Evolutionary conservation across 2,797 vertebrate species (phyloP).

Genomic region (Coranthus polyacanthus): DNA sequence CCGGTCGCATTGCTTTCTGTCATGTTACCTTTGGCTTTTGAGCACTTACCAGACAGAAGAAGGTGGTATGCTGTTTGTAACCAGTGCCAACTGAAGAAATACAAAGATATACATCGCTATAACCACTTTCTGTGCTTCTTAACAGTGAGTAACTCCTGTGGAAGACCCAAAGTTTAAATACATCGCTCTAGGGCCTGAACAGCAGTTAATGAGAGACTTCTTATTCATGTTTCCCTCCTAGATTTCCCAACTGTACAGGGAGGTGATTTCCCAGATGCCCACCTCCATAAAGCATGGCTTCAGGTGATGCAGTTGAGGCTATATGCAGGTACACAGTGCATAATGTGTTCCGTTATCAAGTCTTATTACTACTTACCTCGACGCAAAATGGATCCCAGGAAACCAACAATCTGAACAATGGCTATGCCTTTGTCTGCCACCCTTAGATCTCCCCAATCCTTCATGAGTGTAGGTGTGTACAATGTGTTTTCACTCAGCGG

Average conservation of each 20-base stretch:
- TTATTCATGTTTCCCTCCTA: conserved; percentile 57
- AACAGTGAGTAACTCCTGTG: conserved; percentile 19
- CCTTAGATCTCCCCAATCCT: neutral
- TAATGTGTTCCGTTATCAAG: conserved; percentile 28
- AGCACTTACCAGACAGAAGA: conserved; percentile 24
- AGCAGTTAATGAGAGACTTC: conserved; percentile 65
- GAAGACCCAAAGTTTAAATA: conserved; percentile 52
- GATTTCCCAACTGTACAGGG: conserved; percentile 61
- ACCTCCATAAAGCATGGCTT: conserved; percentile 59
- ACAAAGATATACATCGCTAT: conserved; percentile 10
- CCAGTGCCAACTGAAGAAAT: conserved; percentile 14
- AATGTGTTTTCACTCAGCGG: neutral
- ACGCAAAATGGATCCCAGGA: conserved; percentile 2
- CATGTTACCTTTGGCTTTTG: conserved; percentile 15
- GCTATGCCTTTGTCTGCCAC: neutral
- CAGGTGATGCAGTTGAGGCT: conserved; percentile 49
- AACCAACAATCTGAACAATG: neutral
- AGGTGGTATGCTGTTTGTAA: neutral
- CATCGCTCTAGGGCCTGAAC: conserved; percentile 38
- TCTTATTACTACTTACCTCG: conserved; percentile 42
- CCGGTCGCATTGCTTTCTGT: conserved; percentile 18
- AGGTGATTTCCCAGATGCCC: conserved; percentile 73
- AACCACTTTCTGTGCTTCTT: neutral
- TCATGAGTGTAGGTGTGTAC: conserved; percentile 3
- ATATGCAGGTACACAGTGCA: conserved; percentile 20